A percentile compares a stretch with the other conserved stretches of the same genome.
Evolutionary conservation across 2,797 vertebrate species (phyloP).

Genomic region (Peromyscus aztecus): DNA sequence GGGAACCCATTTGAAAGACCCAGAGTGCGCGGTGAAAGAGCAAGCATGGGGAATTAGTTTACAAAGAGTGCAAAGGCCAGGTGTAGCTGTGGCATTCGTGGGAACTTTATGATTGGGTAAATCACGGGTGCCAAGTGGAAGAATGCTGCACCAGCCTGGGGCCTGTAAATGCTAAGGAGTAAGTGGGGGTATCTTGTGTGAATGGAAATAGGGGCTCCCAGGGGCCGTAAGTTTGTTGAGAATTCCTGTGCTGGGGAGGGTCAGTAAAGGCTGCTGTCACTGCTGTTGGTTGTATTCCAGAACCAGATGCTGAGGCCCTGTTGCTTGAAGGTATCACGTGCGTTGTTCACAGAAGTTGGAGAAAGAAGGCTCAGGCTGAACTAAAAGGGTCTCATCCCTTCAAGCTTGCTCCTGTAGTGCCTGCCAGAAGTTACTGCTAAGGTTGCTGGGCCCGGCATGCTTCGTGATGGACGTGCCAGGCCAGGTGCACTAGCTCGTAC

Average conservation of each 20-base stretch:
- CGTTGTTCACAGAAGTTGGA: background rate
- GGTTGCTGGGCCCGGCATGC: background rate
- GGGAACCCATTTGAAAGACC: background rate
- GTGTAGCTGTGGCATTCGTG: background rate
- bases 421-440: background rate
- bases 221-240: background rate
- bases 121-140: background rate
- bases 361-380: background rate
- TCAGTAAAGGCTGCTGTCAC: background rate
- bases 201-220: background rate
- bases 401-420: background rate
- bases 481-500: background rate
- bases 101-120: background rate
- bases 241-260: background rate
- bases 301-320: background rate
- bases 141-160: background rate
- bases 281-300: background rate
- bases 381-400: background rate
- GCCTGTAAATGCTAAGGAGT: background rate
- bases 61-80: background rate
- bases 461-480: background rate
- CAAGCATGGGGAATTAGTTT: background rate
- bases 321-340: background rate
- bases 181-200: background rate
- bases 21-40: accelerated